Base-by-base conservation (phyloP, 2,888 invertebrate species). In the Lasioglossum lativentre region DNA sequence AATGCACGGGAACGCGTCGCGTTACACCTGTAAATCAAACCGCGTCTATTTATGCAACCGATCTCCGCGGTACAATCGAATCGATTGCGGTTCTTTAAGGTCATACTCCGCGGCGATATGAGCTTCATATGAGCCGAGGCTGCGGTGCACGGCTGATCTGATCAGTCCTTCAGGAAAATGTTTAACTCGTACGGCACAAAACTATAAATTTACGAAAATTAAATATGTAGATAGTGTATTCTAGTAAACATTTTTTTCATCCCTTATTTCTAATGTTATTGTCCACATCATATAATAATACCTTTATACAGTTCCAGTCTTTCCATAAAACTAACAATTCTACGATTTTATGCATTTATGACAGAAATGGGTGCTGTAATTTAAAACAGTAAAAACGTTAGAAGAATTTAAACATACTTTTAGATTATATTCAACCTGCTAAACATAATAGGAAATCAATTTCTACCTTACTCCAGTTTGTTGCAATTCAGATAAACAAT, bases 21-120 rank as follows among this genome's bases (percentile, higher is more conserved):
- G 90, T 88, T 91, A 85, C 85, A 82, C 87, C 87, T 85, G 86
- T 90, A 93, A 93, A 92, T 93, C 90, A 91, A 91, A 91, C 88
- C 82, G 75, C 76, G 81, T 80, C 81, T 81, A 83, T 87, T 90
- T 90, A 86, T 88, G 85, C 84, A 90, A 90, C 80, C 89, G 90
- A 90, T 90, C 83, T 76, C 63, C 68, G 68, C 71, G 75, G 74
- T 52, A 83, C 83, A 86, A 88, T 88, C 88, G 83, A 86, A 83
- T 70, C 83, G 83, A 89, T 82, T 83, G 85, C 83, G 52, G 75
- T 81, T n/a, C 85, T 70, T 72, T 84, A 86, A 88, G 87, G 87
- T 88, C 83, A 78, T 73, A 70, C 78, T 40, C 71, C 70, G 45
- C 82, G 52, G 72, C 72, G 72, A 84, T 88, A 89, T 89, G 80